Base-by-base conservation (phyloP, 1,140 invertebrate species). In the Penaeus indicus region DNA sequence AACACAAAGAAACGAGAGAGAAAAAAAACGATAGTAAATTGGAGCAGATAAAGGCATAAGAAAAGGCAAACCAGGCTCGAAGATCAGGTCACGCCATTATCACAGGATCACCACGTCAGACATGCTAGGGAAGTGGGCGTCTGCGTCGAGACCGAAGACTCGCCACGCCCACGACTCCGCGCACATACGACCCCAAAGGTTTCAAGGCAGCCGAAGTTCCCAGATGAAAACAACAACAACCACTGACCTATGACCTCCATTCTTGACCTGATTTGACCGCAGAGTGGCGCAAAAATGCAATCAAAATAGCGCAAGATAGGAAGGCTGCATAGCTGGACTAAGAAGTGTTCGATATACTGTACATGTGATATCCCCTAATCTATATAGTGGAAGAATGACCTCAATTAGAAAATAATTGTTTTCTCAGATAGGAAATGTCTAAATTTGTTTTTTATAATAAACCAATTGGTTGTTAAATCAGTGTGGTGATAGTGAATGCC, bases 261-360 rank as follows among this genome's bases (percentile, higher is more conserved):
- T 86, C 85, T 78, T 86, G 85, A 86, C 78, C 78, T 80, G 64
- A 67, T 67, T 27, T 67, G 78, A 86, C 63, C 78, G 61, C 67
- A 80, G 32, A 80, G 78, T 86, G 54, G 85, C 63, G 62, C 63
- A 69, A 84, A 84, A 84, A n/a, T 67, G 82, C 62, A 86, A 86
- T 86, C 85, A 86, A 86, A 86, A 86, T 63, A 69, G 79, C 79
- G 85, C 78, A 80, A 86, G 78, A 80, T 42, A 80, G 79, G 78
- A 86, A 86, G 62, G 78, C 77, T 81, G 85, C 85, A 81, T 72
- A 86, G 85, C 79, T 86, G 85, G 72, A 86, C 78, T 77, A 64
- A 86, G 85, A 86, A 81, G 67, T 54, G 85, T 86, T 86, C 42
- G 63, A 81, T 86, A 77, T 86, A 86, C 78, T 86, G 85, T 86